Evolutionary conservation across 2,797 vertebrate genomes (phyloP), one percentile per base, ranked within the genome.

Genomic region (Oophaga sylvatica): DNA sequence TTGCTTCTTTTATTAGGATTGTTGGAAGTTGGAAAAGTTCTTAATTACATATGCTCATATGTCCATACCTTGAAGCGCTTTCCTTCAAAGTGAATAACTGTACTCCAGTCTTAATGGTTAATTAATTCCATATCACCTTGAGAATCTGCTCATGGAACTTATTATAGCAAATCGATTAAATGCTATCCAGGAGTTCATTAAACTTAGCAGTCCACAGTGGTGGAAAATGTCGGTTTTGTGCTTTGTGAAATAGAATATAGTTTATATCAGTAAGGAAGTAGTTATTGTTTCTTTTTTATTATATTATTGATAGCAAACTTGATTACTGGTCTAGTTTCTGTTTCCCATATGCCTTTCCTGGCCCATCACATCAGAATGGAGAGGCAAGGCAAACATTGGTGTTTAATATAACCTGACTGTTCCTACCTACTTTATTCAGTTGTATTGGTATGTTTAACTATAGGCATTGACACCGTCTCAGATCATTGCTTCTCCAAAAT

Each of bases 61-160:
- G 31, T 3, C 68, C 16, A 71, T 71, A 15, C 16, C 68, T 41
- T 68, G 26, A 26, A 68, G 67, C 67, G 15, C 29, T 29, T 29
- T 71, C 22, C 15, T 71, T 71, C 68, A 35, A 71, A 35, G 29
- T 71, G 17, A 16, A n/a, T 41, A 45, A 67, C 26, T 35, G 60
- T 9, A 79, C 3, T 31, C 16, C 12, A 11, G 17, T 60, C 26
- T 17, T n/a, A 60, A 80, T 62, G 29, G 26, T 62, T 80, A 41
- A 62, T 80, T 80, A 80, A 35, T 57, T 22, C 78, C 19, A 35
- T 62, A 80, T 80, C 31, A 80, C 78, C 26, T 62, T 62, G 78
- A 60, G 57, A 41, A 12, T 29, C 29, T 41, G 19, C 57, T 41
- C 70, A 73, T 10, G 41, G 31, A 73, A 20, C 17, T 73, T 73